Conservation (phyloP, 1,140 invertebrate genomes). For the Ceratosolen fusciceps region DNA sequence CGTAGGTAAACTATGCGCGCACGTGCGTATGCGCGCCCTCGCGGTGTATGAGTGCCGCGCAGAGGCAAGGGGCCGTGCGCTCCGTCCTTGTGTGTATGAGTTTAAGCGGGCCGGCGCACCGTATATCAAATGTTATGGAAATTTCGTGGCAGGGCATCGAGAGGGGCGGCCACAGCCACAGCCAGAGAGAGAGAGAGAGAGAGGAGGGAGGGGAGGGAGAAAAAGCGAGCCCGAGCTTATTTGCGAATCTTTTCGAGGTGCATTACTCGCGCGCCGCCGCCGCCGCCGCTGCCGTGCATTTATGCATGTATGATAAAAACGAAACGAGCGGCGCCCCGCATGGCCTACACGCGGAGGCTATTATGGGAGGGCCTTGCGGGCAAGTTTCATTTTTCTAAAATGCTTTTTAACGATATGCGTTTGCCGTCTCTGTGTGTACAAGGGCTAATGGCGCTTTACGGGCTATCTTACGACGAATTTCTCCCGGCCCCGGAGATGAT, state of each 20-base stretch:
- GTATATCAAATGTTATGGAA: constrained; percentile 53
- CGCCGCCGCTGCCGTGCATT: constrained; percentile 25
- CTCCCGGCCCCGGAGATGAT: constrained; percentile 31
- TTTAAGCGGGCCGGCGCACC: not conserved
- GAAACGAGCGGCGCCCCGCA: constrained; percentile 28
- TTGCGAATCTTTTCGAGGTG: constrained; percentile 37
- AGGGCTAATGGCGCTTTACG: constrained; percentile 47
- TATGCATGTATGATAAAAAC: constrained; percentile 42
- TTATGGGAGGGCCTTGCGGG: constrained; percentile 34
- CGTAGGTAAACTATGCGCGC: constrained; percentile 10
- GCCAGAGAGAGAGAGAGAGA: not conserved
- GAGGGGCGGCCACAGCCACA: not conserved
- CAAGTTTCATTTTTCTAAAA: constrained; percentile 47
- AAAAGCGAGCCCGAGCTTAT: constrained; percentile 15
- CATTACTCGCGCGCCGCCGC: constrained; percentile 11
- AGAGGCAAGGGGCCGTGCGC: not conserved
- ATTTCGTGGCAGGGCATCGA: constrained; percentile 37
- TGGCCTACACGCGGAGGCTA: constrained; percentile 37
- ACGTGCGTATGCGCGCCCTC: not conserved
- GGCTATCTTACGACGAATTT: constrained; percentile 32
- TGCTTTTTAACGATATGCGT: constrained; percentile 44
- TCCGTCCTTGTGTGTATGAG: not conserved
- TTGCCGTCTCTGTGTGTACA: constrained; percentile 35
- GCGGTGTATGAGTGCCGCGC: no score
- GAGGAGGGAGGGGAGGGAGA: not conserved